Percentiles rank a stretch among this genome's conserved stretches.
These are phyloP conservation scores for Danaus melanippus DNA, from an alignment of 1,140 invertebrate species.

Conservation along the genomic window DNA sequence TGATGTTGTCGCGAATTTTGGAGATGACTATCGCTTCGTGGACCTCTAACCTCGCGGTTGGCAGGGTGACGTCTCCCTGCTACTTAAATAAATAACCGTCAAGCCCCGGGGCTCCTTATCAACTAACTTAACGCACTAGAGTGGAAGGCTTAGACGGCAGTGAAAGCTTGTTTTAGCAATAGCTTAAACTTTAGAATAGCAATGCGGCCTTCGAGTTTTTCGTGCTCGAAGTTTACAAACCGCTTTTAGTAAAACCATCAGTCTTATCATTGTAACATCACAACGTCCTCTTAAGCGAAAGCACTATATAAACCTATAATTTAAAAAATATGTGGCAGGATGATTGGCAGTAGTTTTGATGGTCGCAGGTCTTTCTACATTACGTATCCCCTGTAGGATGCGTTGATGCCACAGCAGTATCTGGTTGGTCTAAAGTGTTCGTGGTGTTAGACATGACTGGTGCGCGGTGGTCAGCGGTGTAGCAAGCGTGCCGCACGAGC, in stretches of 20 bases:
- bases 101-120: conserved; percentile 27
- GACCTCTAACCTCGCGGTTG: conserved; percentile 33
- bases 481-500: conserved; percentile 49
- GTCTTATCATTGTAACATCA: conserved; percentile 29
- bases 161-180: conserved; percentile 42
- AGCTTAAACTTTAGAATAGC: conserved; percentile 28
- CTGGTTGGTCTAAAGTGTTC: conserved; percentile 23
- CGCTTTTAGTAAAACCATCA: conserved; percentile 21
- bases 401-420: conserved; percentile 27
- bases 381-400: conserved; percentile 38
- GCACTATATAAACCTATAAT: conserved; percentile 36
- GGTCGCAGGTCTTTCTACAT: conserved; percentile 32
- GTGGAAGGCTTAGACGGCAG: conserved; percentile 50
- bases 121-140: conserved; percentile 39
- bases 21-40: conserved; percentile 20
- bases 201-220: conserved; percentile 27
- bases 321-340: conserved; percentile 54
- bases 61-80: conserved; percentile 28
- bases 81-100: conserved; percentile 28
- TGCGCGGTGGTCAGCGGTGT: conserved; percentile 51
- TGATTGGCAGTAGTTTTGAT: conserved; percentile 40
- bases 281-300: conserved; percentile 39
- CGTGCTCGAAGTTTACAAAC: conserved; percentile 7
- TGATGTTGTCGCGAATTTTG: conserved; percentile 67
- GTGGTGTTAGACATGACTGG: conserved; percentile 40